Conservation (phyloP, 2,113 vertebrate species). For the Lagopus muta region DNA sequence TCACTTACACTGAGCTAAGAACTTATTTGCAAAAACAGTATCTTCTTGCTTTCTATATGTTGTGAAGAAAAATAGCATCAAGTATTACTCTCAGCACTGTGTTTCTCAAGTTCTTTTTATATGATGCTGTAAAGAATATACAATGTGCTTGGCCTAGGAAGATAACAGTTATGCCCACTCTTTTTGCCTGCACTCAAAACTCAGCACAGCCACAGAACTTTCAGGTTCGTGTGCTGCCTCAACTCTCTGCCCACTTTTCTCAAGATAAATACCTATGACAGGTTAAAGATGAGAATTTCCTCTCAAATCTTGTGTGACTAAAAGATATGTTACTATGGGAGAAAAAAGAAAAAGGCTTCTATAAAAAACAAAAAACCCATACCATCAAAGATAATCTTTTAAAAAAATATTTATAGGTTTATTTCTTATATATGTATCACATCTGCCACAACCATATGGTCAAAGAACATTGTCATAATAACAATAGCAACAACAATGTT, state of each 20-base stretch:
- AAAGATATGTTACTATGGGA: fast-evolving
- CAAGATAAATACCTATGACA: neutral
- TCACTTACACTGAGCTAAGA: neutral
- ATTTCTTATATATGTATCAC: neutral
- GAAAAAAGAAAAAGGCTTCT: neutral
- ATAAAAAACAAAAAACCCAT: neutral
- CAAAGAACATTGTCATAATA: neutral
- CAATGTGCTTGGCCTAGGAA: neutral
- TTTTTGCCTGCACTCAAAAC: neutral
- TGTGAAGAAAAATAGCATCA: neutral
- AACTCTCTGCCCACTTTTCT: neutral
- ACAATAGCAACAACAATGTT: too few species aligned
- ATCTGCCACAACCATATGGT: neutral
- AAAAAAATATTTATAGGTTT: too few species aligned
- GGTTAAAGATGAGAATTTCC: neutral
- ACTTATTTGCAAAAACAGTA: neutral
- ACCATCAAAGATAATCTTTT: neutral
- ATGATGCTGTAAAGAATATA: fast-evolving
- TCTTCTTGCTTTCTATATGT: neutral
- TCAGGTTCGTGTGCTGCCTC: neutral
- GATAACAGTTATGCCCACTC: fast-evolving
- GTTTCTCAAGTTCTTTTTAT: neutral
- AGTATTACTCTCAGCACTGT: neutral
- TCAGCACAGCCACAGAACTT: fast-evolving
- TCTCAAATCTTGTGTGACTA: neutral